phyloP scores from a whole-genome alignment of 1,140 invertebrate species.

The Rhizoglyphus robini region DNA sequence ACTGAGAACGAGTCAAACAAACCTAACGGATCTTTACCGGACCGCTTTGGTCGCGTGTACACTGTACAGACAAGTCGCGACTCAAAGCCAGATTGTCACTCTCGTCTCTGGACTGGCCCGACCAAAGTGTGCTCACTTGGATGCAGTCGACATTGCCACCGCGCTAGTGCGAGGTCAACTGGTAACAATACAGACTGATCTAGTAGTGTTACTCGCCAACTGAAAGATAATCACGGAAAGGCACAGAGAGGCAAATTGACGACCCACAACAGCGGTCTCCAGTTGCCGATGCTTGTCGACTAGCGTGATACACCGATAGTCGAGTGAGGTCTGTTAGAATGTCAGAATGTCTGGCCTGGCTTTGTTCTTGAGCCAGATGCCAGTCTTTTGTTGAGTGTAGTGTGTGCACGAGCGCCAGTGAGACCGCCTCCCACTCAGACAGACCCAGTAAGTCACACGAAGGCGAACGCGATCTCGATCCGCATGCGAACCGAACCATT shows the following conservation, averaged over 20 bases:
- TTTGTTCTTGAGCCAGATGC: slow-evolving; percentile 8
- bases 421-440: slow-evolving; percentile 8
- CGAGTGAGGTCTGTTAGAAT: too few species aligned
- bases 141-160: not conserved
- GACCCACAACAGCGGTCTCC: too few species aligned
- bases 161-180: too few species aligned
- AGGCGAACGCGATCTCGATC: not conserved
- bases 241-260: not conserved
- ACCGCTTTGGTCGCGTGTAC: not conserved
- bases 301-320: too few species aligned
- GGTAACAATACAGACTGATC: not conserved
- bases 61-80: too few species aligned
- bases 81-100: slow-evolving; percentile 1
- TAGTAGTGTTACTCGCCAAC: not conserved
- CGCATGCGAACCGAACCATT: not conserved
- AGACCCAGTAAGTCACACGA: slow-evolving; percentile 3
- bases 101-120: not conserved
- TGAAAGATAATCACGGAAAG: not conserved
- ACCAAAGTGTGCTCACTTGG: not conserved
- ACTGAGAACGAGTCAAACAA: not conserved
- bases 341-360: too few species aligned
- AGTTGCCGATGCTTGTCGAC: too few species aligned
- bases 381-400: not conserved
- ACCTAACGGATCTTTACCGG: slow-evolving; percentile 9
- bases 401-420: not conserved